Evolutionary conservation across 1,140 invertebrate genomes (phyloP), one percentile per base, ranked within the genome.

Genomic region (Aphaenogaster ashmeadi): DNA sequence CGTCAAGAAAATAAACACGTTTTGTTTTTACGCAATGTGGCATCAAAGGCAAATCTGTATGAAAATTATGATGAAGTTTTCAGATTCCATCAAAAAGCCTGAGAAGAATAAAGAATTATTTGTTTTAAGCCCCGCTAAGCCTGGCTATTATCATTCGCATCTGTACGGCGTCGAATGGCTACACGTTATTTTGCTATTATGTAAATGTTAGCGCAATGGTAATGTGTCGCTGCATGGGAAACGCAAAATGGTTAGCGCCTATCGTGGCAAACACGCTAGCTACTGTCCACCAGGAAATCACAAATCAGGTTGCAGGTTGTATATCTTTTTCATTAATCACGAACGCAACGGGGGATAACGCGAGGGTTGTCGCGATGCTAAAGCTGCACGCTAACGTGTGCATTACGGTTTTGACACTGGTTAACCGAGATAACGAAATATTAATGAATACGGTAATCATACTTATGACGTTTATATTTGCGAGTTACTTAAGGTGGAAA

Each of bases 321-420:
- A 60, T 47, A 66, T 85, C 47, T 85, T 74, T 60, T 62, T 85
- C 56, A 84, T 87, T 64, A 87, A 87, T 87, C 52, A 84, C 56
- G n/a, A 71, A 38, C 8, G n/a, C 50, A 71, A 58, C 44, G 54
- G 47, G 27, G 67, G 64, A 71, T 50, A 67, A 71, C 60, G 54
- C 50, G 11, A 41, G 11, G 36, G 47, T 50, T 72, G 67, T 72
- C 80, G 18, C 41, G 54, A 83, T 33, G 78, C 13, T 80, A 6
- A 44, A 72, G 54, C 27, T 36, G 44, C 27, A 38, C 18, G 66
- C 9, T 21, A 44, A 18, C 7, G 6, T 21, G 47, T 64, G 50
- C 38, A 41, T 80, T 81, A 18, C 67, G 36, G 27, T 83, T 72
- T 72, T 60, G 27, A 21, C 41, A 13, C 2, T 18, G 52, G 27